Percentiles rank a stretch among this genome's conserved stretches.
Evolutionary conservation across 2,888 invertebrate genomes (phyloP).

Genomic region (Cephus rjabovi): DNA sequence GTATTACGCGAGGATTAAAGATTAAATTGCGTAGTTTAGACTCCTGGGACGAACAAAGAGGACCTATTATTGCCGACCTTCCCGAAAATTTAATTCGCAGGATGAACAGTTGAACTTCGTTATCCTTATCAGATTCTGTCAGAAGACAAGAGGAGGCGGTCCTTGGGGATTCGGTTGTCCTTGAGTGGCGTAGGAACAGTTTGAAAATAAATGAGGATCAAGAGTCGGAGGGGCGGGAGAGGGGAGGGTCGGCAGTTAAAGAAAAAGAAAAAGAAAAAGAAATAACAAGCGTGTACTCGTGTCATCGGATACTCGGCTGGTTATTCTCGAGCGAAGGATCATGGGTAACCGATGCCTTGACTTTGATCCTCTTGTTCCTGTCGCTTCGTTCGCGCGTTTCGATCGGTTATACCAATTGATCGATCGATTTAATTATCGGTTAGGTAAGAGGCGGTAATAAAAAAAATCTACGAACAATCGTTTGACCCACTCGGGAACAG

Average conservation of each 20-base stretch:
- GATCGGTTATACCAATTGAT: background rate
- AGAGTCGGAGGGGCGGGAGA: background rate
- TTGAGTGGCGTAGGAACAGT: background rate
- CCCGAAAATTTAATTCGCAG: background rate
- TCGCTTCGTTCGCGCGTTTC: background rate
- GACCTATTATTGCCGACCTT: background rate
- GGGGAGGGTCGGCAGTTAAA: too few species aligned
- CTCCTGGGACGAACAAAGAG: background rate
- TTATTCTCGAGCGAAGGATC: background rate
- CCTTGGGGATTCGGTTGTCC: background rate
- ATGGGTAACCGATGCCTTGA: background rate
- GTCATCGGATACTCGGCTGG: too few species aligned
- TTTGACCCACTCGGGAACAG: constrained; percentile 23
- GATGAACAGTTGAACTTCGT: background rate
- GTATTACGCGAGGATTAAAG: background rate
- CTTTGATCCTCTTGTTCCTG: background rate
- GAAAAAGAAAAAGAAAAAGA: too few species aligned
- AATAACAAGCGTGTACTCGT: too few species aligned
- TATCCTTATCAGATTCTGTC: background rate
- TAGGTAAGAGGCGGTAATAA: background rate
- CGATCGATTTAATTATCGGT: constrained; percentile 28
- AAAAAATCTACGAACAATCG: constrained; percentile 15
- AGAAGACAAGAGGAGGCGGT: background rate
- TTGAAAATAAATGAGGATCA: background rate
- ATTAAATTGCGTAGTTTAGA: background rate